phyloP scores from a whole-genome alignment of 2,888 invertebrate genomes.

The Tipula unca region DNA sequence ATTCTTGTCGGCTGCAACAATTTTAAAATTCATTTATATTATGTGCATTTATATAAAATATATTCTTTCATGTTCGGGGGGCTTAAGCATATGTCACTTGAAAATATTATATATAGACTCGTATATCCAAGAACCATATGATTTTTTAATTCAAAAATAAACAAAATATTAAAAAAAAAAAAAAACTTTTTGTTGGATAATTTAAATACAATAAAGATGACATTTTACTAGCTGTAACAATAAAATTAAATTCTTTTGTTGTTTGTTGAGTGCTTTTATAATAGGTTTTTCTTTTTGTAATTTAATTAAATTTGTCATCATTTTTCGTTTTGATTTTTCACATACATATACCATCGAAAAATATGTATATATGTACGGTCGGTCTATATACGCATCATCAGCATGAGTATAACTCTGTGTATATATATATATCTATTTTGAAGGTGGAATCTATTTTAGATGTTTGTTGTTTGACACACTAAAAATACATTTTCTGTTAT shows the following conservation, averaged over 20 bases:
- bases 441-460: neutral
- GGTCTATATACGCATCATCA: neutral
- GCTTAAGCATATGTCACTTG: neutral
- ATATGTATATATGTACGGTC: neutral
- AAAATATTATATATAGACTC: neutral
- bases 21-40: neutral
- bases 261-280: neutral
- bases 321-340: neutral
- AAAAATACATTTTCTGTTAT: neutral
- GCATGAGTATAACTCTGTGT: neutral
- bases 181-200: neutral
- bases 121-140: neutral
- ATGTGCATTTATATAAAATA: neutral
- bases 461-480: neutral
- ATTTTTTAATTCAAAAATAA: neutral
- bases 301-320: neutral
- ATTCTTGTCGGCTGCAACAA: neutral
- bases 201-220: neutral
- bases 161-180: neutral
- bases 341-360: neutral
- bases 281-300: neutral
- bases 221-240: constrained; percentile 8
- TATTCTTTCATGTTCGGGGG: neutral
- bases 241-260: neutral
- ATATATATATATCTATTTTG: neutral